Base-by-base conservation (phyloP, 2,113 vertebrate genomes). In the Centropus unirufus region DNA sequence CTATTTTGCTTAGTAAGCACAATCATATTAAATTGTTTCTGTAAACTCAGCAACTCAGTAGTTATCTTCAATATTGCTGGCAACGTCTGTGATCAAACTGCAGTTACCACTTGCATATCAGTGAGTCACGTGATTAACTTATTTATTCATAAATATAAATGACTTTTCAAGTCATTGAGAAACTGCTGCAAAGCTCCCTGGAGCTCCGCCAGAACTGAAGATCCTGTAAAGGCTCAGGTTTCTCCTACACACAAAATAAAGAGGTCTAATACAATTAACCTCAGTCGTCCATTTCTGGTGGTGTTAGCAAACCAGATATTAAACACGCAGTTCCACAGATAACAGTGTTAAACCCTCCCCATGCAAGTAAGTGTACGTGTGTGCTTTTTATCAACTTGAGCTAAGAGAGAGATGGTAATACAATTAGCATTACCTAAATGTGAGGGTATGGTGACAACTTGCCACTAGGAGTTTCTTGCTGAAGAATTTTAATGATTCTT, bases 1-100 rank as follows among this genome's bases (percentile, higher is more conserved):
- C 69, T 93, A 15, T 68, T 88, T 92, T 92, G 54, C 90, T 82
- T 76, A 80, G 67, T 23, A 79, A 88, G 88, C 54, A 87, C 62
- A 96, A 87, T 5, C 30, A 30, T 77, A 62, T 86, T 3, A 58
- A 91, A 62, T 42, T 62, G 14, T 90, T 94, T 86, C 79, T 88
- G 54, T 83, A 54, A 88, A 73, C 27, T 91, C 55, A 83, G 46
- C 62, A 84, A 9, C 19, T 89, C 61, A 34, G 42, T 49, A 62
- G 36, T 93, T 87, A 26, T 7, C n/a, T 39, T 85, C 61, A 72
- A 40, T 27, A 19, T 29, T 58, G 14, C 39, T 80, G 29, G 30
- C 32, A 92, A 51, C 10, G 46, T 67, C n/a, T 86, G 75, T 63
- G 63, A 88, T 77, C 79, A 72, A 84, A 36, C n/a, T 27, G 12